These are phyloP conservation scores for Larimichthys polyactis DNA, from an alignment of 2,113 vertebrate species.

Conservation along the genomic window DNA sequence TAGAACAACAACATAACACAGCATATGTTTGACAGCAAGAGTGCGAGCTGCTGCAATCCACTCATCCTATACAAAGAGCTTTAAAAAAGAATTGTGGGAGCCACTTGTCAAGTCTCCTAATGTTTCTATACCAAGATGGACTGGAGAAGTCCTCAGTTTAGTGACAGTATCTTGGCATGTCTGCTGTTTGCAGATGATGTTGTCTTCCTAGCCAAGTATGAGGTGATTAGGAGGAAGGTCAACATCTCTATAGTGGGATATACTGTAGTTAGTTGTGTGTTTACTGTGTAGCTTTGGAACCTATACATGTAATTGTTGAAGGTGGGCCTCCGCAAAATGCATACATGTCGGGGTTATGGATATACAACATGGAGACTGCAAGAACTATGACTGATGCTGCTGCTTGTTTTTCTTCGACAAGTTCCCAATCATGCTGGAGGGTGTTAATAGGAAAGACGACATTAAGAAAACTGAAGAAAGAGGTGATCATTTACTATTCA, in stretches of 20 bases:
- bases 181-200: background rate
- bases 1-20: background rate
- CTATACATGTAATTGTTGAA: too few species aligned
- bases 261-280: too few species aligned
- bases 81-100: background rate
- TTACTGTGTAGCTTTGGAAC: background rate
- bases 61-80: background rate
- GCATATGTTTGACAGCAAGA: background rate
- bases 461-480: too few species aligned
- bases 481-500: too few species aligned
- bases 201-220: background rate
- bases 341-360: too few species aligned
- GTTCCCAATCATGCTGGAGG: too few species aligned
- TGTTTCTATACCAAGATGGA: background rate
- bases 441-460: too few species aligned
- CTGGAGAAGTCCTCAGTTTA: background rate
- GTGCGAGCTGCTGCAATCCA: background rate
- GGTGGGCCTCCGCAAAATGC: too few species aligned
- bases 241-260: background rate
- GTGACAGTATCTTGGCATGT: background rate
- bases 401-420: too few species aligned
- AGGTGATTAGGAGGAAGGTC: background rate
- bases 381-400: too few species aligned
- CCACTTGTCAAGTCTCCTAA: background rate
- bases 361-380: too few species aligned